phyloP scores from a whole-genome alignment of 2,113 vertebrate species.

The Hippocampus mohnikei region DNA sequence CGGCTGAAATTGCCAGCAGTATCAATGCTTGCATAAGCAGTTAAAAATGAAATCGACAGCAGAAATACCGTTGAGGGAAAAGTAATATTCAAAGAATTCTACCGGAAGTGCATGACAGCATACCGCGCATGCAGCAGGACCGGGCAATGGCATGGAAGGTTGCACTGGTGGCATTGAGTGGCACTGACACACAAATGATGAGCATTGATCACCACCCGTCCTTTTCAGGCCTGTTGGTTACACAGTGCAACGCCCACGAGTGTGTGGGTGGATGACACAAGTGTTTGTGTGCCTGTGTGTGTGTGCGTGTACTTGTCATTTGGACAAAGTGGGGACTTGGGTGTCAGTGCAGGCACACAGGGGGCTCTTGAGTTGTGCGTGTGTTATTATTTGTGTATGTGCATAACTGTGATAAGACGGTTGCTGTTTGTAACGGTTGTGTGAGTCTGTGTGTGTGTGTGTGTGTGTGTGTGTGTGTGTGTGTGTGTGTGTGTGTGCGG shows the following conservation, averaged over 20 bases:
- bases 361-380: no score
- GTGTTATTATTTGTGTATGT: no score
- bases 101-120: no score
- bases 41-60: no score
- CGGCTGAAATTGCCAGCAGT: no score
- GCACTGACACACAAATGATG: constrained; percentile 64
- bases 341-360: no score
- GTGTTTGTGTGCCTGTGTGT: background rate
- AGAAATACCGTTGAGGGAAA: no score
- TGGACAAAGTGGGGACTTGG: no score
- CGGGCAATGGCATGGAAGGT: background rate
- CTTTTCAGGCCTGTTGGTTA: constrained; percentile 73
- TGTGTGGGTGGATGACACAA: background rate
- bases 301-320: no score
- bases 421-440: background rate
- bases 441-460: background rate
- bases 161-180: background rate
- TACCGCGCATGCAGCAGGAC: background rate
- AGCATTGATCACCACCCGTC: constrained; percentile 82
- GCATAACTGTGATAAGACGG: background rate
- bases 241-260: constrained; percentile 37
- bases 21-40: no score
- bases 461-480: background rate
- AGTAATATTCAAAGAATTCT: no score
- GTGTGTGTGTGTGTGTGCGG: background rate